A percentile compares a stretch with the other conserved stretches of the same genome.
Evolutionary conservation across 2,888 invertebrate genomes (phyloP).

Genomic region (Aspidapion aeneum): DNA sequence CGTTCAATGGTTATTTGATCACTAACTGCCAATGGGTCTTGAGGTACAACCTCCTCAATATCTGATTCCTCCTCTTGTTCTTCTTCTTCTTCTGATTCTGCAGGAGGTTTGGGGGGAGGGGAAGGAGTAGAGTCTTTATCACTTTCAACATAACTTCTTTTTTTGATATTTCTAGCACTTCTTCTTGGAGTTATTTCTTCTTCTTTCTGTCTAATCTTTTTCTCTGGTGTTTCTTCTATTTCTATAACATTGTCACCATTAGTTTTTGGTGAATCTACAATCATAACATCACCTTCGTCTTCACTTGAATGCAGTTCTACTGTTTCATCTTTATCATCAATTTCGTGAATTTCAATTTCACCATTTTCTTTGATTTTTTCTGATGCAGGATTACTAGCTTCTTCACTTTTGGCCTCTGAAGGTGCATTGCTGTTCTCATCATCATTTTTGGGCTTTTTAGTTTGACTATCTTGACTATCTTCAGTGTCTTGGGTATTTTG

Average conservation of each 20-base stretch:
- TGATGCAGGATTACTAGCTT: slow-evolving; percentile 4
- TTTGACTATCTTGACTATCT: neutral
- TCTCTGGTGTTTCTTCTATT: slow-evolving; percentile 45
- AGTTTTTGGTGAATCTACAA: slow-evolving; percentile 39
- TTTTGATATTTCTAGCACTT: slow-evolving; percentile 58
- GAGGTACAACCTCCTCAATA: slow-evolving; percentile 59
- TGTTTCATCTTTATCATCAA: slow-evolving; percentile 36
- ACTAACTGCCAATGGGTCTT: slow-evolving; percentile 52
- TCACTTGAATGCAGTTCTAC: slow-evolving; percentile 41
- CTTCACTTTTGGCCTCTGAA: slow-evolving; percentile 2
- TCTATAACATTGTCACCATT: slow-evolving; percentile 40
- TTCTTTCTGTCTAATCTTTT: slow-evolving; percentile 39
- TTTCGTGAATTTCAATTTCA: slow-evolving; percentile 34
- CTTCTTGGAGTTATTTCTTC: slow-evolving; percentile 41
- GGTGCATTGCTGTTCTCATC: neutral
- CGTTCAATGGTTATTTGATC: slow-evolving; percentile 31
- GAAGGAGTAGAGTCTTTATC: slow-evolving; percentile 46
- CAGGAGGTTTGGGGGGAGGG: slow-evolving; percentile 32
- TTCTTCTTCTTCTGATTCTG: slow-evolving; percentile 53
- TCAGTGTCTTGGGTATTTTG: slow-evolving; percentile 27
- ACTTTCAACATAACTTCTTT: slow-evolving; percentile 48
- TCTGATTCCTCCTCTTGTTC: slow-evolving; percentile 63
- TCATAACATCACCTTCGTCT: slow-evolving; percentile 41
- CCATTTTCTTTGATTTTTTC: slow-evolving; percentile 7
- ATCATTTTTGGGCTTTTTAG: neutral